Conservation (phyloP, 53 echinoderm and acorn worm species). For the Apostichopus leukothele region DNA sequence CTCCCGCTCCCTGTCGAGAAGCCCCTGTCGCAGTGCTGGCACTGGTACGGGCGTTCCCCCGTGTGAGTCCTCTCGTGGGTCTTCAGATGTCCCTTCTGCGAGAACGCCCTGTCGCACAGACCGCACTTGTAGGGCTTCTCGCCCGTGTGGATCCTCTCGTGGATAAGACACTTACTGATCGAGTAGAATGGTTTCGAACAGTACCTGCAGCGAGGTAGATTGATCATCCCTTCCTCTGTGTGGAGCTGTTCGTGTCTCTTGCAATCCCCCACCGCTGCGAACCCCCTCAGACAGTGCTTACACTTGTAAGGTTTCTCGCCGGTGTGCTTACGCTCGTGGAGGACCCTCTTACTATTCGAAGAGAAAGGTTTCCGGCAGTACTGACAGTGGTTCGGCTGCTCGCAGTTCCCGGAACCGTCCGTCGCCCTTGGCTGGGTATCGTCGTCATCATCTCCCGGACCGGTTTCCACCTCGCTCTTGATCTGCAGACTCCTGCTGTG, state of each 20-base stretch:
- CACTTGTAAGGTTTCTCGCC: constrained; percentile 33
- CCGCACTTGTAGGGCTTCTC: constrained; percentile 36
- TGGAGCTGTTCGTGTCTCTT: constrained; percentile 19
- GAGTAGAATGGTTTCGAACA: constrained; percentile 41
- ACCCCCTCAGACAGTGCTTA: constrained; percentile 9
- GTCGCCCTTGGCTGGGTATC: background rate
- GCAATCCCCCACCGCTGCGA: constrained; percentile 36
- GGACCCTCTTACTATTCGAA: constrained; percentile 16
- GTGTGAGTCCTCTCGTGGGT: constrained; percentile 39
- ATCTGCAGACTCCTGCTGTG: background rate
- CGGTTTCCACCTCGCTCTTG: background rate
- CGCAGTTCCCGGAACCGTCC: background rate
- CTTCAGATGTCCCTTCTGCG: constrained; percentile 37
- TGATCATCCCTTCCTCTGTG: constrained; percentile 21
- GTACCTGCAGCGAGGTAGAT: constrained; percentile 10
- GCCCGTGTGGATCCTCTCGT: constrained; percentile 33
- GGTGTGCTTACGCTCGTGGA: constrained; percentile 33
- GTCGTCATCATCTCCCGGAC: background rate
- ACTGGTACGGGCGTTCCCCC: constrained; percentile 25
- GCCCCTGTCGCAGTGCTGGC: constrained; percentile 40
- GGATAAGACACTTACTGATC: constrained; percentile 41
- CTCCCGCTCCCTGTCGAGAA: constrained; percentile 35
- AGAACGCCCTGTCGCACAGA: constrained; percentile 28
- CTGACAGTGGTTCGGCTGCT: background rate
- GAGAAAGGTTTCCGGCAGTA: constrained; percentile 35